Evolutionary conservation across 2,888 invertebrate species (phyloP), one percentile per base, ranked within the genome.

Genomic region (Biston stratarius): DNA sequence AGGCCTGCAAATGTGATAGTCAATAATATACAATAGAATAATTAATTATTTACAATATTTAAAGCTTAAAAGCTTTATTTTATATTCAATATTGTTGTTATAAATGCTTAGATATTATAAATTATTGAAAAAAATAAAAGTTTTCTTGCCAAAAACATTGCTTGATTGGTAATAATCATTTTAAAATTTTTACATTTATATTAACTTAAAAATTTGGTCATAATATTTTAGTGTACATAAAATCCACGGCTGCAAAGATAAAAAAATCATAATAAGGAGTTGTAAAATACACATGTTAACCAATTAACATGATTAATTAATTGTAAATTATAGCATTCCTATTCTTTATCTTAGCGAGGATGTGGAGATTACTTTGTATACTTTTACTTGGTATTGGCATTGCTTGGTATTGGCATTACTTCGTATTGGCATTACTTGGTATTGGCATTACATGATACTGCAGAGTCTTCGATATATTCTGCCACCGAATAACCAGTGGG

Each of bases 1-100:
- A 81, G 76, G 78, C 82, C 80, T 77, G 48, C 63, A 59, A 69
- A 51, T 83, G 83, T 85, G 85, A 85, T 85, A 84, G 77, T 80
- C 76, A 77, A 74, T 72, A 72, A 70, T 74, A 68, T 71, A 71
- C 67, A 69, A 65, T 74, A 67, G 52, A 73, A 74, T 64, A 62
- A 73, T 56, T 64, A 62, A 73, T 56, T 67, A 72, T 70, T 62
- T 67, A 59, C n/a, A 52, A 34, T 44, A n/a, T 49, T 49, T n/a
- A 15, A 61, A 70, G 74, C 71, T 77, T 71, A 71, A 71, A 68
- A 75, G 72, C 73, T 74, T 67, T 64, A 64, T 69, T 64, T 72
- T 74, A 49, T 64, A 64, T 67, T 74, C 75, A 66, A 63, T 57
- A 75, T 74, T 73, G 73, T 74, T 73, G 63, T 40, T 38, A 53